Percentiles rank a stretch among this genome's conserved stretches.
These are phyloP conservation scores for Stenodema calcarata DNA, from an alignment of 2,888 invertebrate genomes.

Conservation along the genomic window DNA sequence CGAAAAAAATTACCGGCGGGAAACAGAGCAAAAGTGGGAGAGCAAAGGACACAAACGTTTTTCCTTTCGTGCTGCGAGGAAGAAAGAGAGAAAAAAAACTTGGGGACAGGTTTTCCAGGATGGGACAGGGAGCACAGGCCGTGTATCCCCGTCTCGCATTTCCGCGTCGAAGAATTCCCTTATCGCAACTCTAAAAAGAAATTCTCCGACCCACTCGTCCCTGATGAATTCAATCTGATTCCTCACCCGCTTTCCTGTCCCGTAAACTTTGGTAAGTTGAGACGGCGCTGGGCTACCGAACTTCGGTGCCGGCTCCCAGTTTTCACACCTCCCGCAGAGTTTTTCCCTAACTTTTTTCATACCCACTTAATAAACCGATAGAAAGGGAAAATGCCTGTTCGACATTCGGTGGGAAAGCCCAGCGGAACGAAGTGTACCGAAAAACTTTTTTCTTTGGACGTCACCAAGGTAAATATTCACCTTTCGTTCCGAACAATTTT, in stretches of 20 bases:
- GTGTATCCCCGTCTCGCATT: neutral
- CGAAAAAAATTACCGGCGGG: slow-evolving; percentile 3
- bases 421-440: neutral
- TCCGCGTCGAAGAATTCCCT: slow-evolving; percentile 19
- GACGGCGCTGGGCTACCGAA: neutral
- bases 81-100: neutral
- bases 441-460: neutral
- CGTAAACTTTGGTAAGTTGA: slow-evolving; percentile 14
- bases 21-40: neutral
- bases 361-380: neutral
- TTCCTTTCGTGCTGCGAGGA: neutral
- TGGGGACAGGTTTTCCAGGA: slow-evolving; percentile 5
- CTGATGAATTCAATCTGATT: slow-evolving; percentile 46
- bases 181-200: slow-evolving; percentile 35
- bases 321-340: neutral
- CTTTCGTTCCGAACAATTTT: too few species aligned
- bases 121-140: neutral
- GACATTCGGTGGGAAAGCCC: neutral
- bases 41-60: neutral
- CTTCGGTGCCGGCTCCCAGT: neutral
- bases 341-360: neutral
- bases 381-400: neutral
- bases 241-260: neutral
- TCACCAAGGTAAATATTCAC: neutral
- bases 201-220: neutral